Evolutionary conservation across 2,113 vertebrate genomes (phyloP), one percentile per base, ranked within the genome.

Genomic region (Chaenocephalus aceratus): DNA sequence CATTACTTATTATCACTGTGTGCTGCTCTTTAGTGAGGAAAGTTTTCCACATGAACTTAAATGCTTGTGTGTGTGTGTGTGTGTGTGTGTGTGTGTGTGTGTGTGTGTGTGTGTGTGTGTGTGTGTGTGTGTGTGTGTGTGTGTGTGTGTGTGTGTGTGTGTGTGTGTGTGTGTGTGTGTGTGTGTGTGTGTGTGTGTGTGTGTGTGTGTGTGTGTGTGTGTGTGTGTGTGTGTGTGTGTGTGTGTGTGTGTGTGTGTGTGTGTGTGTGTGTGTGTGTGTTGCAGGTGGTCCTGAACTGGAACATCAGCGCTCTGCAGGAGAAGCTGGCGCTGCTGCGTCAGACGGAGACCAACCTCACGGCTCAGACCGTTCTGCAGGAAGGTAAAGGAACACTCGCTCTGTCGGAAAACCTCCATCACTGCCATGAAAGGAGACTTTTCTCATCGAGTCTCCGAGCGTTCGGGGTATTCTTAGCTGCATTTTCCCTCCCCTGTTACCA

Each of bases 371-470:
- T 14, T 11, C 72, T 80, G 45, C 84, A 86, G 76, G 70, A 89
- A 91, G 94, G 94, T 95, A 57, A 30, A 23, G 46, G 10, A 92
- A 76, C 30, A 6, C 44, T 16, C 51, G 0, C n/a, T 15, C 70
- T 23, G 61, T 62, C 62, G 93, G 93, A 94, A 94, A 94, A 89
- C 75, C 76, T 64, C 34, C 73, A 58, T 89, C 86, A 83, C 72
- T 51, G 74, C 88, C 84, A 84, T 92, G 89, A 93, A 93, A 92
- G 92, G 90, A 90, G 63, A 76, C 85, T 84, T 3, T 80, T 93
- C 73, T 85, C 85, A 48, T 13, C 1, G 36, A 49, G 75, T 45
- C 72, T 49, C 53, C 65, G 21, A 5, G 36, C 36, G 36, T 7
- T 5, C 1, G 6, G 26, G 91, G 93, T 92, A 94, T 92, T 91